A percentile compares a stretch with the other conserved stretches of the same genome.
phyloP scores from a whole-genome alignment of 2,113 vertebrate species.

The Serinus canaria region DNA sequence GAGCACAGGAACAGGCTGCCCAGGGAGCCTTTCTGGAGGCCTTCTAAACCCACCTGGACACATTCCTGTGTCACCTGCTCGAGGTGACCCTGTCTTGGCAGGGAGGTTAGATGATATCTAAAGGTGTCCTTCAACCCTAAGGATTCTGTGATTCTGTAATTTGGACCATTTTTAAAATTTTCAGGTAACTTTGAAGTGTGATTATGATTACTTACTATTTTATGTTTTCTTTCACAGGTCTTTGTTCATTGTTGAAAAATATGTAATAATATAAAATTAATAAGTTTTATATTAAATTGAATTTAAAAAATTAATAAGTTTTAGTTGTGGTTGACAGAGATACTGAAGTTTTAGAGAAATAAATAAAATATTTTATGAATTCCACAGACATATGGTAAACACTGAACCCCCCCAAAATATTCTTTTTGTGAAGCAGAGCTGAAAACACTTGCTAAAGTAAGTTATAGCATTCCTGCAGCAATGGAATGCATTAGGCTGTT shows the following conservation, averaged over 20 bases:
- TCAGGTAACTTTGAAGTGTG: neutral
- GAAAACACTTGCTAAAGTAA: neutral
- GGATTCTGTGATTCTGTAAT: neutral
- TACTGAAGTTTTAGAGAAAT: neutral
- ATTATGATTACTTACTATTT: neutral
- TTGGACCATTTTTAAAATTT: neutral
- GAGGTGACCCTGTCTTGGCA: neutral
- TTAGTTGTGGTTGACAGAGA: neutral
- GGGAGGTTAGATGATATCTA: neutral
- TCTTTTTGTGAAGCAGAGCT: neutral
- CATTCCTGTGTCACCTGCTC: neutral
- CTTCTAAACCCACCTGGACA: neutral
- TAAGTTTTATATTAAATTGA: too few relatives aligned
- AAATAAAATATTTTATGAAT: neutral
- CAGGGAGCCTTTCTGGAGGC: neutral
- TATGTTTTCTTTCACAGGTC: neutral
- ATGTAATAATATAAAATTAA: neutral
- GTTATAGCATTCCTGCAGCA: neutral
- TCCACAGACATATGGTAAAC: neutral
- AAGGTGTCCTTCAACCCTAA: neutral
- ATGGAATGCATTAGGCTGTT: neutral
- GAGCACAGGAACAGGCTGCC: neutral
- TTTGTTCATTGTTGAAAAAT: neutral
- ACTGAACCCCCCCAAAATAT: fast-evolving
- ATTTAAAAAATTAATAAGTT: neutral